These are phyloP conservation scores for Tilapia sparmanii DNA, from an alignment of 2,113 vertebrate genomes.

Conservation along the genomic window DNA sequence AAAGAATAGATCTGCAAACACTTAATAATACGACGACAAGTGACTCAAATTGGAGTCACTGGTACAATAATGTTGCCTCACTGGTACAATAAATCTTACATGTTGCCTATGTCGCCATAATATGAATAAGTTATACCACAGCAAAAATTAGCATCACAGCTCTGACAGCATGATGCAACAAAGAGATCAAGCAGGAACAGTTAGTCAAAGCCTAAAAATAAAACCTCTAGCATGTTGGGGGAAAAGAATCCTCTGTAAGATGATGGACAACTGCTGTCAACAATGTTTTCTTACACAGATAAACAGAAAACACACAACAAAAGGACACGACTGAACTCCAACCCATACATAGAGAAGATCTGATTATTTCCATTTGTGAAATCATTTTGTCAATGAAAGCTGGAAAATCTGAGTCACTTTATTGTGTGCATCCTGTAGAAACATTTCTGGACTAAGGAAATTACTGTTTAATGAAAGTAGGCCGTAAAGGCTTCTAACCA, in stretches of 20 bases:
- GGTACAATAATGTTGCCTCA: not conserved
- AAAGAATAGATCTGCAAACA: not conserved
- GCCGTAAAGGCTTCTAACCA: not conserved
- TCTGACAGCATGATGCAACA: not conserved
- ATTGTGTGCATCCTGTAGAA: not conserved
- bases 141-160: not conserved
- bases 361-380: not conserved
- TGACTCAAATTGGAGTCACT: not conserved
- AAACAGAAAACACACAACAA: not conserved
- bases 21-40: not conserved
- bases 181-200: not conserved
- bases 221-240: not conserved
- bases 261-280: not conserved
- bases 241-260: not conserved
- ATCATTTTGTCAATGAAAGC: not conserved
- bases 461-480: not conserved
- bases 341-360: not conserved
- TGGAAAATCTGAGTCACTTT: constrained; percentile 2
- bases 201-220: not conserved
- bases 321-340: not conserved
- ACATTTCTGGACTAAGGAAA: not conserved
- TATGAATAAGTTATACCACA: not conserved
- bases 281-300: not conserved
- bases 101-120: not conserved
- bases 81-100: not conserved